Base-by-base conservation (phyloP, 2,113 vertebrate genomes). In the Hippocampus abdominalis region DNA sequence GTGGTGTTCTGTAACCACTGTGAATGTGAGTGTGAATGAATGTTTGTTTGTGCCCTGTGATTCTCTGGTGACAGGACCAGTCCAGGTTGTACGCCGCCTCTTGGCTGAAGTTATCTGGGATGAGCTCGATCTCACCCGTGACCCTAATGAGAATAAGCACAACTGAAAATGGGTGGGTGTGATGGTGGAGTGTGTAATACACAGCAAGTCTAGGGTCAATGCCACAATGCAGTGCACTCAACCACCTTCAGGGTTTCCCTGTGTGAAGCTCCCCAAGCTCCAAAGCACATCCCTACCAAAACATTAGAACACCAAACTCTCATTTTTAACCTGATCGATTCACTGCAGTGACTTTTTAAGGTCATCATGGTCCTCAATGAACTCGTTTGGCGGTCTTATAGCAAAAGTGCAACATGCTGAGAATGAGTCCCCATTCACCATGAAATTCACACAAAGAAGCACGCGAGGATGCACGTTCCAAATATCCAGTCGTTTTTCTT, bases 401-500 rank as follows among this genome's bases (percentile, higher is more conserved):
- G 40, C 42, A 48, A 64, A 46, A 64, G 42, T 25, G 63, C 63
- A 64, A 44, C 63, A 64, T 27, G 63, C 63, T 39, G 32, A 42
- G n/a, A 49, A 49, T 48, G 18, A 32, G 6, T 72, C 53, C 23
- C 32, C 49, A 44, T 68, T 51, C 49, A 53, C 56, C 73, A 15
- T 66, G 39, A 69, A 71, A 62, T 11, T 44, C 61, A 13, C 20
- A 8, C 15, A 7, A 40, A 66, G 32, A 59, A 56, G 44, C 64
- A 66, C 66, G 27, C 62, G 78, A 73, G 70, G 68, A 69, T 79
- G 76, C 81, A 70, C 75, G 73, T 77, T 80, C 46, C 63, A 65
- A 71, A 85, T 81, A 70, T 80, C 77, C 70, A 73, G 21, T 11
- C 9, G 21, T 23, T 63, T 64, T 87, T 81, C 81, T 89, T 93